Percentiles rank a stretch among this genome's conserved stretches.
Conservation (phyloP, 2,113 vertebrate genomes). For the Pampusana beccarii region DNA sequence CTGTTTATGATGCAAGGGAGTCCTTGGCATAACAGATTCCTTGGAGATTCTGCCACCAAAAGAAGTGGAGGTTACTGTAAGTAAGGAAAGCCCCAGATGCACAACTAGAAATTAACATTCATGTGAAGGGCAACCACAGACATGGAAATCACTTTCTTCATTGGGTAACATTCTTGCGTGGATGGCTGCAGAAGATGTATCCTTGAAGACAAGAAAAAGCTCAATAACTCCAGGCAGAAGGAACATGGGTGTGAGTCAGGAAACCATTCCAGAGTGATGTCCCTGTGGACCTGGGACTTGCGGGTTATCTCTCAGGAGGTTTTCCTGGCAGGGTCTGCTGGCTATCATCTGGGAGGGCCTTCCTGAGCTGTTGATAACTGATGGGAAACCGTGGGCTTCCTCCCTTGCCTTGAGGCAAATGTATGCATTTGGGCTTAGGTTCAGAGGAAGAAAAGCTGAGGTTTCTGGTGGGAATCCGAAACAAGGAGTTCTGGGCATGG, state of each 20-base stretch:
- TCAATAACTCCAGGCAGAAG: background rate
- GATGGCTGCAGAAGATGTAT: background rate
- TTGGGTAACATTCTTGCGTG: background rate
- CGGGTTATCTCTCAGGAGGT: conserved; percentile 47
- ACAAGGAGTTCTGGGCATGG: background rate
- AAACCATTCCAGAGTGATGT: background rate
- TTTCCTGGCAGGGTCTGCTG: conserved; percentile 26
- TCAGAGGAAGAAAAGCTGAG: conserved; percentile 31
- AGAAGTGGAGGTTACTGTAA: background rate
- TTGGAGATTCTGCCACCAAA: background rate
- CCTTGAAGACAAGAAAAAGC: background rate
- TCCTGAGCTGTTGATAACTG: conserved; percentile 54
- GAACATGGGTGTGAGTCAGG: background rate
- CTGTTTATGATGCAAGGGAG: background rate
- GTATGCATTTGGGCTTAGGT: background rate
- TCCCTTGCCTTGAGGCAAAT: background rate
- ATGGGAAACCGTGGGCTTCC: conserved; percentile 38
- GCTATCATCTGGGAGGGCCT: conserved; percentile 19
- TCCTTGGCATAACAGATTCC: background rate
- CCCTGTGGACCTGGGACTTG: background rate
- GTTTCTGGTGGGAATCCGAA: background rate
- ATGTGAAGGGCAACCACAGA: background rate
- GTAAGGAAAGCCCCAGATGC: background rate
- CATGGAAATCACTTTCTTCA: background rate
- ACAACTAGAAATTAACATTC: background rate